A percentile compares a stretch with the other conserved stretches of the same genome.
phyloP scores from a whole-genome alignment of 2,797 vertebrate species.

The Kryptopterus vitreolus region DNA sequence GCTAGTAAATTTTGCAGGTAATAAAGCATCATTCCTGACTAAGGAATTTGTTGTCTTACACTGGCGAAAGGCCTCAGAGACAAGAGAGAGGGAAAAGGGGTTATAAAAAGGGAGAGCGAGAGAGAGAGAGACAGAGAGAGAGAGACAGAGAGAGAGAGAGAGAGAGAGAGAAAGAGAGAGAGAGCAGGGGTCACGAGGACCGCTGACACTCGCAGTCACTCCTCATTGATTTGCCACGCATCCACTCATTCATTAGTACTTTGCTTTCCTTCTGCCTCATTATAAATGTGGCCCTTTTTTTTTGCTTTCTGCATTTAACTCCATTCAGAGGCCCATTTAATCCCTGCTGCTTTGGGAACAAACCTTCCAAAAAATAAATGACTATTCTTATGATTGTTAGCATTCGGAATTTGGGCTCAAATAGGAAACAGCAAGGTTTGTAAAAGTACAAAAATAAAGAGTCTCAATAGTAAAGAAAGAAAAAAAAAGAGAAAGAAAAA shows the following conservation, averaged over 20 bases:
- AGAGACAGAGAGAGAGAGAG: conserved; percentile 47
- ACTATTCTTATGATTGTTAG: conserved; percentile 56
- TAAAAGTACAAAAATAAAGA: conserved; percentile 62
- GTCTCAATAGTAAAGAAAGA: conserved; percentile 74
- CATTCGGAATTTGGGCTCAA: conserved; percentile 70
- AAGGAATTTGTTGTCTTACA: conserved; percentile 77
- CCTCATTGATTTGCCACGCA: conserved; percentile 44
- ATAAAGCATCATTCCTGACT: conserved; percentile 69
- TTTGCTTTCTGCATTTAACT: conserved; percentile 36
- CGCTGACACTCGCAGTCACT: conserved; percentile 69
- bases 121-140: conserved; percentile 39
- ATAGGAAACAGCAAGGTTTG: conserved; percentile 60
- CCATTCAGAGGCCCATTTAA: conserved; percentile 48
- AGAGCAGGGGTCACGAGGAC: conserved; percentile 59
- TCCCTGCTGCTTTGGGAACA: conserved; percentile 60
- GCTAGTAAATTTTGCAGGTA: conserved; percentile 72
- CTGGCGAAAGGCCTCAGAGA: conserved; percentile 69
- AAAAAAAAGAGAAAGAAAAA: conserved; percentile 35
- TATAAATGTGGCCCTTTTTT: conserved; percentile 6
- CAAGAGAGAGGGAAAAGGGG: conserved; percentile 48
- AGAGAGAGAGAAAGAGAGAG: conserved; percentile 39
- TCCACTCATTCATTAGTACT: conserved; percentile 23
- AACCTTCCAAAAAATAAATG: conserved; percentile 27
- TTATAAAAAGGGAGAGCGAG: conserved; percentile 23
- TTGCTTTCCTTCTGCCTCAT: conserved; percentile 57